Base-by-base conservation (phyloP, 2,888 invertebrate genomes). In the Plusia festucae region DNA sequence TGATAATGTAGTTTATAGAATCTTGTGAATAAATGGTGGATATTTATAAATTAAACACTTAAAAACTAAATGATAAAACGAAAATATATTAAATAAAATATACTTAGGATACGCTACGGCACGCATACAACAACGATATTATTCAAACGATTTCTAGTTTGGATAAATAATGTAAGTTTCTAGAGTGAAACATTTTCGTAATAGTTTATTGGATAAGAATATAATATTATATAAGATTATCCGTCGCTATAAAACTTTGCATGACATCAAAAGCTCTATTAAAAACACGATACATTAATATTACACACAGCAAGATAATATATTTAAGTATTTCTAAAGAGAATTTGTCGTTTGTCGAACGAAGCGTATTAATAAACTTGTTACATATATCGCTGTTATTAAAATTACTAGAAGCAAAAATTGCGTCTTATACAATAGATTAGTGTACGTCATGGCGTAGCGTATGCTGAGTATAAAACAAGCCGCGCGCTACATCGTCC, bases 31-130 rank as follows among this genome's bases (percentile, higher is more conserved):
- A 85, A 80, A 83, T 84, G 85, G 71, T 80, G 82, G 79, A 82
- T 83, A 83, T 86, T 85, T 85, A 87, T 83, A 88, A 88, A 87
- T 85, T 85, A 88, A 87, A 87, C 83, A 82, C 87, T 86, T 86
- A 87, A 82, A 49, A 78, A 82, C 81, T 85, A 82, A 85, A 81
- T 70, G 73, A 83, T 82, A 82, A 83, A 83, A 76, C 78, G 40
- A 83, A 85, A 73, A 76, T 79, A 82, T 82, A 81, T 77, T 78
- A 70, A 75, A 79, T 81, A 73, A 79, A 78, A 70, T 24, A 24
- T 68, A 77, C 78, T 70, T 65, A 78, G 76, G 70, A 71, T 78
- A 81, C 83, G 83, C 81, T 72, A 82, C 76, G 65, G 63, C 13
- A 56, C 46, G 32, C 51, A 60, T 63, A 72, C 67, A 54, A 67